Evolutionary conservation across 1,140 invertebrate genomes (phyloP).

Genomic region (Steinernema feltiae): DNA sequence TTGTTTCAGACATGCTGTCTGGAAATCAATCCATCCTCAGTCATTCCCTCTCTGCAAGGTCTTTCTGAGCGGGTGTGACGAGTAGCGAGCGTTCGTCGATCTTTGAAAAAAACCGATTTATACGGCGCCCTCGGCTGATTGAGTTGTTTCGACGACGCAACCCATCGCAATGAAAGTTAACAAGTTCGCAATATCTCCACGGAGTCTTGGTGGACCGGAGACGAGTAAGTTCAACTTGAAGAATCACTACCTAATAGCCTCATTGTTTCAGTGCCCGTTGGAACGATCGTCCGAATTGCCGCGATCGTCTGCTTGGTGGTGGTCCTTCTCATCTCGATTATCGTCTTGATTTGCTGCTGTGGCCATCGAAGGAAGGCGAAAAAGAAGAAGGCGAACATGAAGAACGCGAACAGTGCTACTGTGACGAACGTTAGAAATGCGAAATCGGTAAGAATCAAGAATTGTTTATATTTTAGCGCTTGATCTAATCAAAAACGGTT

Average conservation of each 20-base stretch:
- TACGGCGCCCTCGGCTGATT: too few species aligned
- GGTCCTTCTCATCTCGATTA: neutral
- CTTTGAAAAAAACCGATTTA: too few species aligned
- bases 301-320: neutral
- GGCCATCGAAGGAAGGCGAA: slow-evolving; percentile 39
- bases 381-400: neutral
- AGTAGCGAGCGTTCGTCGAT: too few species aligned
- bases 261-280: neutral
- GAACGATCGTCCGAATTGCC: neutral
- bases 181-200: too few species aligned
- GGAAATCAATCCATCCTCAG: too few species aligned
- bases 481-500: neutral
- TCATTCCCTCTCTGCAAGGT: too few species aligned
- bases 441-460: neutral
- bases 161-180: neutral
- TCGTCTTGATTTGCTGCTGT: neutral
- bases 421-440: neutral
- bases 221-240: neutral
- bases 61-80: too few species aligned
- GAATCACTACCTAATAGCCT: neutral
- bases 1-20: too few species aligned
- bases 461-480: neutral
- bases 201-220: neutral
- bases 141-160: too few species aligned
- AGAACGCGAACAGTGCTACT: too few species aligned